Percentiles rank a stretch among this genome's conserved stretches.
Evolutionary conservation across 92 coral and sea anemone genomes (phyloP).

Genomic region (Isaurus tuberculatus): DNA sequence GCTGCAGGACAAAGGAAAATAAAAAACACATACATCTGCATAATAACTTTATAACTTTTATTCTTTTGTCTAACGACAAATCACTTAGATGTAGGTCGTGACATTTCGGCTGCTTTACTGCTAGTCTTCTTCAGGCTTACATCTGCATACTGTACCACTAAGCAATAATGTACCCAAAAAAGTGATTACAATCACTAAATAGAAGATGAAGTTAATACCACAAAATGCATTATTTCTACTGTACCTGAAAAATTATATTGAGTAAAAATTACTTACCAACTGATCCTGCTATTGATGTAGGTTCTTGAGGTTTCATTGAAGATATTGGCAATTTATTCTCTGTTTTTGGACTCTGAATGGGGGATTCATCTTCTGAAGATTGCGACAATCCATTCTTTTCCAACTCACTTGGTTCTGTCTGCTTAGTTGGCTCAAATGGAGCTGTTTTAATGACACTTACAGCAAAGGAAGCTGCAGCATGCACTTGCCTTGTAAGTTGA

Average conservation of each 20-base stretch:
- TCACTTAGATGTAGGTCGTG: too few species aligned
- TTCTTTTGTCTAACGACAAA: too few species aligned
- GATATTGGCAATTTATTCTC: constrained; percentile 42
- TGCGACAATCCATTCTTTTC: constrained; percentile 90
- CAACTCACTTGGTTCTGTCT: constrained; percentile 57
- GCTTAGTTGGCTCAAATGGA: constrained; percentile 54
- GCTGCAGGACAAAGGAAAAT: too few species aligned
- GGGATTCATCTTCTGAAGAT: constrained; percentile 90
- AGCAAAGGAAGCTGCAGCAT: constrained; percentile 77
- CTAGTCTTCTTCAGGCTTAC: too few species aligned
- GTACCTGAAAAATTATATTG: background rate
- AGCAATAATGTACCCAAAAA: too few species aligned
- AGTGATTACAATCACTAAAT: too few species aligned
- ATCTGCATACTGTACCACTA: too few species aligned
- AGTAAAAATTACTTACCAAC: constrained; percentile 8
- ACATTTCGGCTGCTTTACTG: too few species aligned
- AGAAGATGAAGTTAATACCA: too few species aligned
- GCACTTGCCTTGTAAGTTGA: constrained; percentile 47
- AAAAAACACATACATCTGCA: too few species aligned
- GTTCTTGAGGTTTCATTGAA: constrained; percentile 48
- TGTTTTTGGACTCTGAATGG: constrained; percentile 65
- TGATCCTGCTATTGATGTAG: constrained; percentile 49
- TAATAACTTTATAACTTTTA: too few species aligned
- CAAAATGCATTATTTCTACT: too few species aligned
- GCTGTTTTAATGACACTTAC: constrained; percentile 93